Base-by-base conservation (phyloP, 2,113 vertebrate species). In the Clarias magur region DNA sequence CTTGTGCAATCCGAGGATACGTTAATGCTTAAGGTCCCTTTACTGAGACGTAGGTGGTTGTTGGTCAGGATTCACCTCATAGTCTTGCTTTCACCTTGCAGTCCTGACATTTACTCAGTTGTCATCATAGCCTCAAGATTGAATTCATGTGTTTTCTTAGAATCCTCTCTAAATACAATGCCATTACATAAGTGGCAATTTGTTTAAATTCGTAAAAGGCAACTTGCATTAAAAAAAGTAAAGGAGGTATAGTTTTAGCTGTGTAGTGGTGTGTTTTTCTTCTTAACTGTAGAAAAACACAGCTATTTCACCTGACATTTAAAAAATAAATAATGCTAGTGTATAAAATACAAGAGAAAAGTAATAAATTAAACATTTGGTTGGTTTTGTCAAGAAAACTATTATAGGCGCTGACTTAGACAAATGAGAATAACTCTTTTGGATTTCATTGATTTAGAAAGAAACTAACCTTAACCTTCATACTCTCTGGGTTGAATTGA, bases 1-100 rank as follows among this genome's bases (percentile, higher is more conserved):
- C n/a, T 89, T 84, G 87, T 89, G n/a, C 90, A 82, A 75, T 84
- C 84, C 83, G n/a, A 54, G 42, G 25, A 68, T 53, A 25, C 1
- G 21, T 80, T 60, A 19, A 38, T 34, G 53, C 62, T 82, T 68
- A 78, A 85, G 63, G 30, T 48, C 23, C 48, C 38, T 17, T 16
- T 10, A 1, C 42, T 34, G 30, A 88, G 23, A 16, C 11, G 15
- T 59, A 57, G 42, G 48, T 21, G 85, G 57, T 60, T 84, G 12
- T 21, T 59, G 34, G 59, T 82, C 80, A 86, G 27, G 85, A 80
- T 63, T 84, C 42, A 25, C 56, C 3, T 54, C 25, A 13, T 68
- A 60, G 4, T 82, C 80, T 86, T 30, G 16, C 60, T 78, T 83
- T 65, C 54, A 34, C 6, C 56, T 80, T 54, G 48, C 23, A 48